Base-by-base conservation (phyloP, 2,797 vertebrate species). In the Galago senegalensis region DNA sequence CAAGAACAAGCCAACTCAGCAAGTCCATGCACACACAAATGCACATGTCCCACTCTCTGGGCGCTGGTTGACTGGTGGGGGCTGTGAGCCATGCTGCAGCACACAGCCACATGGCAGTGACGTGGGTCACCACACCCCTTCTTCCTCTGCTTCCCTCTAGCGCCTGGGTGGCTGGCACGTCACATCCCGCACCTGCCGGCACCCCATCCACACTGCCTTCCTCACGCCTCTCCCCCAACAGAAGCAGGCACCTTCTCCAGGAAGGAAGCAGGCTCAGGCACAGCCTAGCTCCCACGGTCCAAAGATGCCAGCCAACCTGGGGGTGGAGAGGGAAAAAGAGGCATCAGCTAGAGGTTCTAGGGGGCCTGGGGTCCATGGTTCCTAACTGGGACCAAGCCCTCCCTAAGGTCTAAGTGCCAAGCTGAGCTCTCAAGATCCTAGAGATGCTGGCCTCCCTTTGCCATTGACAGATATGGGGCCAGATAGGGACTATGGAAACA, bases 211-310 rank as follows among this genome's bases (percentile, higher is more conserved):
- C 12, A 18, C 61, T 82, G 85, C 87, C 77, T 91, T 70, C 85
- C 89, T 94, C 89, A 92, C n/a, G 37, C 96, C 86, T 95, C 88
- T 90, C 77, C 87, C 37, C 75, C 29, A 34, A 25, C 88, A 92
- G 90, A 87, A 88, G 94, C 49, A 0, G 61, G 90, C 80, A 91
- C 92, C 86, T 96, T 93, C 94, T 92, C 86, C 83, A 82, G 96
- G 94, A 81, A 95, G 97, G 94, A 96, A 91, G 95, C 91, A 25
- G 89, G 82, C 95, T 86, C 70, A 58, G 37, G 70, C 96, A 88
- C 96, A 92, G 94, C 79, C 93, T 75, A 89, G 91, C 91, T 86
- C 94, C 92, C 91, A 88, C 83, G 6, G 85, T 86, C 94, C 16
- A 6, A 61, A 81, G 95, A 96, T 82, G 89, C 96, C 94, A 97